These are phyloP conservation scores for Falco punctatus DNA, from an alignment of 2,113 vertebrate genomes.

Conservation along the genomic window DNA sequence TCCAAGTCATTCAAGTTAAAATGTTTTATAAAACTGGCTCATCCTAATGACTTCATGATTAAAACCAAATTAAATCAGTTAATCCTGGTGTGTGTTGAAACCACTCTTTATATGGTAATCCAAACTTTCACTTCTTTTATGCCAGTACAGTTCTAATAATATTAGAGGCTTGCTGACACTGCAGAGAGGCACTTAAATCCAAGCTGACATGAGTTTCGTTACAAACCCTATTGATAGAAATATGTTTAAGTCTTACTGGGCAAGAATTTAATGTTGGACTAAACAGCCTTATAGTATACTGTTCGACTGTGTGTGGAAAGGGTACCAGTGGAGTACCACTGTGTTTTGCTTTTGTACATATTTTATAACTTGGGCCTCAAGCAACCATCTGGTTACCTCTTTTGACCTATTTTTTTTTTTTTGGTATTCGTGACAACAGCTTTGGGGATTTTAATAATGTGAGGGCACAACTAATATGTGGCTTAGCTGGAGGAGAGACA, in stretches of 20 bases:
- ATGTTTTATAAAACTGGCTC: neutral
- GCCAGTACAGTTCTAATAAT: neutral
- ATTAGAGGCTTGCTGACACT: neutral
- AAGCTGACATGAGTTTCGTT: neutral
- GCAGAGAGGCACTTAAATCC: conserved; percentile 1
- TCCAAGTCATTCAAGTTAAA: neutral
- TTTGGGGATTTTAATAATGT: conserved; percentile 16
- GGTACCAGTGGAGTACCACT: neutral
- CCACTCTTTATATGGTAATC: neutral
- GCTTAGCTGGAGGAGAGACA: conserved; percentile 7
- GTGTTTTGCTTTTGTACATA: neutral
- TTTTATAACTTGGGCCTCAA: neutral
- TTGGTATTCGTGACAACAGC: neutral
- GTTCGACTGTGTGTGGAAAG: neutral
- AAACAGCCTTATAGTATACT: neutral
- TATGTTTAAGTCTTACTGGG: neutral
- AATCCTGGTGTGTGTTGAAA: neutral
- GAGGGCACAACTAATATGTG: neutral
- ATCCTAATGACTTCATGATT: neutral
- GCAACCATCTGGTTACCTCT: conserved; percentile 10
- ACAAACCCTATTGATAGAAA: neutral
- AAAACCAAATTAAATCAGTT: neutral
- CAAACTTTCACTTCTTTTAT: neutral
- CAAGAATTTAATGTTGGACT: neutral
- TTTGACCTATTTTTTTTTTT: neutral